Conservation (phyloP, 2,888 invertebrate genomes). For the Platypus cylindrus region DNA sequence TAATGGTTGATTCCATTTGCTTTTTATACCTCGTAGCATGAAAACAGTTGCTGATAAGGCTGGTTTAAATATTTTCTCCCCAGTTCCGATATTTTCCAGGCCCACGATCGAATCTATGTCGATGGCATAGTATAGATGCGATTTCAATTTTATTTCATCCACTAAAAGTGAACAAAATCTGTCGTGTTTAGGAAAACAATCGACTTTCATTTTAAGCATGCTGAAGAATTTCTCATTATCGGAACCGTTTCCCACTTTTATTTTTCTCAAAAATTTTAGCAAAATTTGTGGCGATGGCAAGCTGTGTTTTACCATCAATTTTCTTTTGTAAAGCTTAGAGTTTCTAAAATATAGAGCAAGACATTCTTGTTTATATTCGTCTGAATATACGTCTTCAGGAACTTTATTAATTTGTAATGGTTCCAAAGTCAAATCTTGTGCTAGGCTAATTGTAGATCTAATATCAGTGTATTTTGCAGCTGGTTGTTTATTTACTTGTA, state of each 20-base stretch:
- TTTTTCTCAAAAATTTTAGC: slow-evolving; percentile 1
- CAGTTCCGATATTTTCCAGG: slow-evolving; percentile 8
- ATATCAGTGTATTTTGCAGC: too few relatives aligned
- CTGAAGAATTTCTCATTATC: slow-evolving; percentile 4
- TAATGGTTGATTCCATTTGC: slow-evolving; percentile 16
- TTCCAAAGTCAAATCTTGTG: too few relatives aligned
- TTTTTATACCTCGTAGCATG: slow-evolving; percentile 14
- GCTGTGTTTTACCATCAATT: neutral
- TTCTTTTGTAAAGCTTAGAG: too few relatives aligned
- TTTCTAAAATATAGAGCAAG: too few relatives aligned
- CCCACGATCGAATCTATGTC: slow-evolving; percentile 13
- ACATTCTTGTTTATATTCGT: too few relatives aligned
- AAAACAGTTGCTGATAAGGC: slow-evolving; percentile 10
- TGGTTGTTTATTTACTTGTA: too few relatives aligned
- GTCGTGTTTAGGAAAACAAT: slow-evolving; percentile 4
- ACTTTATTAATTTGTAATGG: too few relatives aligned
- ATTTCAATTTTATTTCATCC: slow-evolving; percentile 16
- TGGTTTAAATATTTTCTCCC: slow-evolving; percentile 9
- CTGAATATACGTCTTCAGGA: too few relatives aligned
- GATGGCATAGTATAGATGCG: slow-evolving; percentile 13
- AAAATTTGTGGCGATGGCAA: slow-evolving; percentile 1
- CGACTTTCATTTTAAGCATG: slow-evolving; percentile 3
- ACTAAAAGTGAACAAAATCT: slow-evolving; percentile 9
- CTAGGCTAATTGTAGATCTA: too few relatives aligned
- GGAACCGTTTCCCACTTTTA: slow-evolving; percentile 2